Evolutionary conservation across 2,113 vertebrate species (phyloP), one percentile per base, ranked within the genome.

Genomic region (Zootoca vivipara): DNA sequence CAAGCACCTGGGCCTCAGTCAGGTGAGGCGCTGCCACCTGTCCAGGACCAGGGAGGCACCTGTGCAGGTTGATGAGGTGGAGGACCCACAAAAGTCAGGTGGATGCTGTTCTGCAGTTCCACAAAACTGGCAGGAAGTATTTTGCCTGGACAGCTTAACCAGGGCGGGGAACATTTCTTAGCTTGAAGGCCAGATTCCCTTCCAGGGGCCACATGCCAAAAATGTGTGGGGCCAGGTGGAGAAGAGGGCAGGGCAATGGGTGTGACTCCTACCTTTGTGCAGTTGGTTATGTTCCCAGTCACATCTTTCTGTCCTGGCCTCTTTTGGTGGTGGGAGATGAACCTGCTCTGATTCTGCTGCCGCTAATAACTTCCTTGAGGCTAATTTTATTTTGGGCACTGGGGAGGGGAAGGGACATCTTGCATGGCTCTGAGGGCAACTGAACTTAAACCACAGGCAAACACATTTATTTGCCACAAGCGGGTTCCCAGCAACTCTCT

Each of bases 1-100:
- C 97, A 98, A 96, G 67, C 96, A 98, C 92, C 95, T 98, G 79
- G 98, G 98, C 83, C 96, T 99, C 94, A 95, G 97, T 24, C 98
- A 98, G 97, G 98, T 98, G 82, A 56, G 90, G 35, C 7, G 33
- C 10, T 46, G 69, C 13, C 6, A 5, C 2, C 33, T 9, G 24
- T 3, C 33, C 3, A 28, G 7, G 35, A 35, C 20, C 65, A 91
- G 73, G 67, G 12, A 77, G 2, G 72, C 77, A 52, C 75, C 13
- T 24, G 65, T 28, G 46, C 46, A 12, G 46, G 9, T 52, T 10
- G 46, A 52, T 52, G 46, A 52, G 12, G 28, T 79, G 30, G 78
- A 13, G 24, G 5, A n/a, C 7, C 5, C 30, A 12, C 46, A 1
- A 18, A 56, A 28, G 77, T 1, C 20, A 22, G 77, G 30, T 10